Evolutionary conservation across 2,888 invertebrate species (phyloP).

Genomic region (Brachypalpus laphriformis): DNA sequence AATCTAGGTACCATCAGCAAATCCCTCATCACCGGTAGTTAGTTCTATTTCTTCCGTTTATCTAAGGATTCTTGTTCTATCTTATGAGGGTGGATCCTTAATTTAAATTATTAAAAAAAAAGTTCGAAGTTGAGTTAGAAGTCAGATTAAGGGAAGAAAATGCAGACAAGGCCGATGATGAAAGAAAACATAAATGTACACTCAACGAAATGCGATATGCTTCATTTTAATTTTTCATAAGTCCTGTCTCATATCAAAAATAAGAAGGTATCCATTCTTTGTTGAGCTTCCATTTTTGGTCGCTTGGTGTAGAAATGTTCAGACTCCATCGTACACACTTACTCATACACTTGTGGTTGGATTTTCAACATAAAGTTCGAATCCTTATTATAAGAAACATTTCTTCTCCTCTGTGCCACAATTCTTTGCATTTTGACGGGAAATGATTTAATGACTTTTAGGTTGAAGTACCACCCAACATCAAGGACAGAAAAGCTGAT

Average conservation of each 20-base stretch:
- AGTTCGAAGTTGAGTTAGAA: background rate
- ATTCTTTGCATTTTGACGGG: background rate
- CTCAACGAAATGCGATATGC: too few species aligned
- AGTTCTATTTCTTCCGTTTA: background rate
- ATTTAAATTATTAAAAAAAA: background rate
- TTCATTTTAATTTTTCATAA: too few species aligned
- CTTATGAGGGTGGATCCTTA: background rate
- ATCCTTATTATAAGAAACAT: background rate
- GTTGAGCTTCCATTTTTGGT: background rate
- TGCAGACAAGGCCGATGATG: background rate
- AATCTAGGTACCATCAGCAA: background rate
- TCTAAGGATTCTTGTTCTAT: background rate
- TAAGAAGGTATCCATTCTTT: too few species aligned
- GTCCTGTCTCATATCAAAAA: too few species aligned
- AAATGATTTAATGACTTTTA: conserved; percentile 12
- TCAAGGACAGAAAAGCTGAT: conserved; percentile 7
- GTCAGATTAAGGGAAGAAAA: background rate
- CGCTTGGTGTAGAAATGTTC: background rate
- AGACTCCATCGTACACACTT: background rate
- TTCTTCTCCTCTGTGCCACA: background rate
- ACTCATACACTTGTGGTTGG: background rate
- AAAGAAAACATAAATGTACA: background rate
- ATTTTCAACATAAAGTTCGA: conserved; percentile 3
- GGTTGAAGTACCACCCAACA: conserved; percentile 6
- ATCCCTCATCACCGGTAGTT: background rate